Evolutionary conservation across 2,113 vertebrate genomes (phyloP).

Genomic region (Chloropsis hardwickii): DNA sequence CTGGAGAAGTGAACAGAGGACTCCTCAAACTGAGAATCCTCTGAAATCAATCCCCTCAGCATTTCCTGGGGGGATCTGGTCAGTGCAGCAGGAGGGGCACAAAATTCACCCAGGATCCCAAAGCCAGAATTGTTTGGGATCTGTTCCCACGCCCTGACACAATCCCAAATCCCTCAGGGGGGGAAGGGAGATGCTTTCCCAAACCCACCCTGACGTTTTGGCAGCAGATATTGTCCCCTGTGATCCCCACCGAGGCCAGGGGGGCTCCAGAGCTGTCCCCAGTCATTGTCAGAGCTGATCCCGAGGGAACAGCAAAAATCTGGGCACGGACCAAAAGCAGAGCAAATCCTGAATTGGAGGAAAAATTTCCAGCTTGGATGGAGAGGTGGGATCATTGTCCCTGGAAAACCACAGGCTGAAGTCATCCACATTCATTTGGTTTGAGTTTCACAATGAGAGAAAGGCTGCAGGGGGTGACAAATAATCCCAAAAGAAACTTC

Average conservation of each 20-base stretch:
- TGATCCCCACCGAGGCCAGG: background rate
- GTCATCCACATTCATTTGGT: background rate
- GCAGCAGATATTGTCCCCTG: background rate
- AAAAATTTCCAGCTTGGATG: background rate
- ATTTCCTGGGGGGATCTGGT: rapidly evolving
- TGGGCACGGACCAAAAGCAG: background rate
- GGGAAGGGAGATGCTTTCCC: rapidly evolving
- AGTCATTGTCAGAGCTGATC: background rate
- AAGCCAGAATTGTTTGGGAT: background rate
- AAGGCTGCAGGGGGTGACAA: background rate
- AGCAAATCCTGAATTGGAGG: background rate
- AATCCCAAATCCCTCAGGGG: background rate
- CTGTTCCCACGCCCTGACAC: background rate
- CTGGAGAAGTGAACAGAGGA: background rate
- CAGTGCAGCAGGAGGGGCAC: background rate
- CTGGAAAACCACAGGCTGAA: background rate
- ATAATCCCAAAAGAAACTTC: background rate
- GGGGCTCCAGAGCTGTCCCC: background rate
- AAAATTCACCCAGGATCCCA: background rate
- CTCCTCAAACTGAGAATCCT: background rate
- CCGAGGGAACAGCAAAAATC: background rate
- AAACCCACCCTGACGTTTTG: background rate
- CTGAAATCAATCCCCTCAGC: rapidly evolving
- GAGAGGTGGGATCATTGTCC: background rate
- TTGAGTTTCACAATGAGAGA: background rate